Percentiles rank a stretch among this genome's conserved stretches.
Conservation (phyloP, 2,888 invertebrate species). For the Meloe dianella region DNA sequence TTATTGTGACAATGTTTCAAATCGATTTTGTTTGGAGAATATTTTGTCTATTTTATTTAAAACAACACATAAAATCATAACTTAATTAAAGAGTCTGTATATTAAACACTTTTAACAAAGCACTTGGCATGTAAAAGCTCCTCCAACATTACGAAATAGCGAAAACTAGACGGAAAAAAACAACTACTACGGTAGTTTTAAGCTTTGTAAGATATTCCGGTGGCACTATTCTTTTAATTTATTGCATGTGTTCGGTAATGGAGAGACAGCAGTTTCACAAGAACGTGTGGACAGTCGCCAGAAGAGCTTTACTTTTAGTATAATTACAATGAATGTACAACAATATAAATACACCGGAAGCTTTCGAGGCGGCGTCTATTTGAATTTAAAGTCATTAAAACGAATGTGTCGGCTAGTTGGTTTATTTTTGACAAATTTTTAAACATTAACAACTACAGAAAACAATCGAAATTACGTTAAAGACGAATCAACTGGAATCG, state of each 20-base stretch:
- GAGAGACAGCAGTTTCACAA: conserved; percentile 54
- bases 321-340: conserved; percentile 55
- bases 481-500: not conserved
- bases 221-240: conserved; percentile 50
- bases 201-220: conserved; percentile 52
- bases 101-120: too few relatives aligned
- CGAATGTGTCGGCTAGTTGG: not conserved
- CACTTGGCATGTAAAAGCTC: not conserved
- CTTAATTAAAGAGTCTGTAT: not conserved
- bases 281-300: conserved; percentile 58
- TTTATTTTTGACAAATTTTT: conserved; percentile 1
- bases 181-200: conserved; percentile 32
- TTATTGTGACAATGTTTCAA: conserved; percentile 13
- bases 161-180: not conserved
- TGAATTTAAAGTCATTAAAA: conserved; percentile 28
- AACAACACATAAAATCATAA: too few relatives aligned
- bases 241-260: conserved; percentile 55
- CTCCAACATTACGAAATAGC: not conserved
- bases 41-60: too few relatives aligned
- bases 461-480: not conserved
- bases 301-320: conserved; percentile 52
- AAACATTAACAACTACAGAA: not conserved
- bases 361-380: conserved; percentile 29
- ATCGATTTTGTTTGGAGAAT: not conserved
- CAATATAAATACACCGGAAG: conserved; percentile 43